phyloP scores from a whole-genome alignment of 2,113 vertebrate genomes.

The Protobothrops mucrosquamatus region DNA sequence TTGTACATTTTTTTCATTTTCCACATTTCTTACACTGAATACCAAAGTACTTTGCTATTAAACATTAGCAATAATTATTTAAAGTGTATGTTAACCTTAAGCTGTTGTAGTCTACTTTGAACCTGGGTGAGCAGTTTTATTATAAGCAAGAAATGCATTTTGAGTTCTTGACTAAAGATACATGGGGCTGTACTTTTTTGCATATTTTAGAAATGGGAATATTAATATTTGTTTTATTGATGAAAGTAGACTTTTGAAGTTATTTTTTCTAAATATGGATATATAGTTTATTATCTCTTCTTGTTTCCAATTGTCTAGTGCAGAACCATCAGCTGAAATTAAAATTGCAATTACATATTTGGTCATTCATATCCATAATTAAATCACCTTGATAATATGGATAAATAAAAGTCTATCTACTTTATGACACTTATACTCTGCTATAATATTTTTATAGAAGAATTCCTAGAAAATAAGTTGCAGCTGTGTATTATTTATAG shows the following conservation, averaged over 20 bases:
- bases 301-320: not conserved
- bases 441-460: not conserved
- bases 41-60: not conserved
- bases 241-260: not conserved
- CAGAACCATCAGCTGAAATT: not conserved
- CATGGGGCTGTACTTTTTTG: not conserved
- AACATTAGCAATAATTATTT: not conserved
- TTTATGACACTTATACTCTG: not conserved
- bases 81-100: not conserved
- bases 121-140: not conserved
- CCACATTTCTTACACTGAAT: not conserved
- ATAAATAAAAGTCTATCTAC: not conserved
- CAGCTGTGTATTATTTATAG: not conserved
- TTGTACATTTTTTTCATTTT: not conserved
- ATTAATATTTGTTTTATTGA: not conserved
- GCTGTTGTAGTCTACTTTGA: not conserved
- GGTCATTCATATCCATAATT: not conserved
- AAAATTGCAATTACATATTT: not conserved
- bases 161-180: not conserved
- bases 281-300: not conserved
- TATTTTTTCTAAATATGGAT: not conserved
- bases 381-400: not conserved
- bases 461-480: not conserved
- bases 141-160: not conserved
- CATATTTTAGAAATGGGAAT: not conserved